These are phyloP conservation scores for Suillia variegata DNA, from an alignment of 2,888 invertebrate genomes.

Conservation along the genomic window DNA sequence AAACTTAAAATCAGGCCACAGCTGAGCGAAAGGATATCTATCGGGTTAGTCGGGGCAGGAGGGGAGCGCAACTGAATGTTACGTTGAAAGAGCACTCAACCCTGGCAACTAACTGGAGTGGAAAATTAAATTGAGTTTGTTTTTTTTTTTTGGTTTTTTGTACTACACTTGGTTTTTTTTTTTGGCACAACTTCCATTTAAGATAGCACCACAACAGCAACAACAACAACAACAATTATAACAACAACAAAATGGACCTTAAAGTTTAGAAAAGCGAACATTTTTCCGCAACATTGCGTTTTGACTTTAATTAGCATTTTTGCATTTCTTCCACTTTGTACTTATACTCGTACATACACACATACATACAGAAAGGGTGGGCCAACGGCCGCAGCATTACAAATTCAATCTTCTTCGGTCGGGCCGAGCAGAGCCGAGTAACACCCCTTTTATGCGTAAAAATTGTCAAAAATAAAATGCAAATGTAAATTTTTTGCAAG, in stretches of 20 bases:
- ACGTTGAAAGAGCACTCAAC: not conserved
- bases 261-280: slow-evolving; percentile 35
- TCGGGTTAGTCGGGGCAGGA: too few species aligned
- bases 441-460: too few species aligned
- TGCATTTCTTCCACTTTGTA: slow-evolving; percentile 22
- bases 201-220: not conserved
- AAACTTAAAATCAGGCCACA: slow-evolving; percentile 34
- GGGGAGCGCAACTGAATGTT: not conserved
- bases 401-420: too few species aligned
- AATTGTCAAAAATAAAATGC: too few species aligned
- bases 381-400: too few species aligned
- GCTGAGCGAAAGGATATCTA: slow-evolving; percentile 2
- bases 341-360: too few species aligned
- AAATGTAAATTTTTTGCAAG: too few species aligned
- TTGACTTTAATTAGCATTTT: slow-evolving; percentile 44
- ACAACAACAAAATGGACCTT: slow-evolving; percentile 20
- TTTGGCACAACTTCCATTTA: not conserved
- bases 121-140: slow-evolving; percentile 20
- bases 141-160: not conserved
- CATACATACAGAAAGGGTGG: too few species aligned
- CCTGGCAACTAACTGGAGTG: slow-evolving; percentile 14
- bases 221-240: slow-evolving; percentile 9
- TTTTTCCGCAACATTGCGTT: slow-evolving; percentile 50
- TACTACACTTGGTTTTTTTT: not conserved
- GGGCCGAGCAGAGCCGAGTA: too few species aligned